A percentile compares a stretch with the other conserved stretches of the same genome.
These are phyloP conservation scores for Scaptomyza parva DNA, from an alignment of 2,888 invertebrate genomes.

Conservation along the genomic window DNA sequence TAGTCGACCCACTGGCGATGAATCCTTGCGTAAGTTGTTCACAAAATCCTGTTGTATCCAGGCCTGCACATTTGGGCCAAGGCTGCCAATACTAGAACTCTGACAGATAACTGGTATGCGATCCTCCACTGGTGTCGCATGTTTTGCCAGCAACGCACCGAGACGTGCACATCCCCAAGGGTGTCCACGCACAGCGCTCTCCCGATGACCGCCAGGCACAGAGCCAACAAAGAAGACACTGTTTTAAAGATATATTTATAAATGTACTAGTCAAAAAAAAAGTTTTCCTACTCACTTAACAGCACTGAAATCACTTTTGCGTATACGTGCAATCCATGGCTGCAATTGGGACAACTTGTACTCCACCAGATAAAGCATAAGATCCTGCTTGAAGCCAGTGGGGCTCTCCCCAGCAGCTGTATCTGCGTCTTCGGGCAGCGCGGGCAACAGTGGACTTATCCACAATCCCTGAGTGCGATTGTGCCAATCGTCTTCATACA, in stretches of 20 bases:
- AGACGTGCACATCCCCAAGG: slow-evolving; percentile 89
- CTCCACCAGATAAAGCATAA: slow-evolving; percentile 90
- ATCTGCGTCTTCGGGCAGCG: slow-evolving; percentile 86
- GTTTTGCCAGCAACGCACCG: slow-evolving; percentile 88
- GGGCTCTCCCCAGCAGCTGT: slow-evolving; percentile 90
- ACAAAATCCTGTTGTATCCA: slow-evolving; percentile 93
- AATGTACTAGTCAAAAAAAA: no score
- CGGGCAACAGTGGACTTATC: slow-evolving; percentile 93
- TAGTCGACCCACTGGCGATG: slow-evolving; percentile 85
- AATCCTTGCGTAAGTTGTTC: slow-evolving; percentile 87
- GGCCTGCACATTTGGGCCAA: slow-evolving; percentile 88
- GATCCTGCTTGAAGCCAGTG: slow-evolving; percentile 92
- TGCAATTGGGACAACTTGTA: slow-evolving; percentile 90
- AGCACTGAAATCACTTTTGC: slow-evolving; percentile 91
- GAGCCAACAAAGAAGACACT: slow-evolving; percentile 95
- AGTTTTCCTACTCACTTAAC: slow-evolving; percentile 88
- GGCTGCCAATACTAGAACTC: slow-evolving; percentile 95
- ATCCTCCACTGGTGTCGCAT: slow-evolving; percentile 87
- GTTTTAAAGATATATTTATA: slow-evolving; percentile 77
- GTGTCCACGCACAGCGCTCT: slow-evolving; percentile 84
- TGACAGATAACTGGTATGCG: slow-evolving; percentile 92
- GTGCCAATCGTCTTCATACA: slow-evolving; percentile 96
- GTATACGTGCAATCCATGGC: slow-evolving; percentile 90
- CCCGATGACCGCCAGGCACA: slow-evolving; percentile 92
- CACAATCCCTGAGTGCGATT: slow-evolving; percentile 97